A percentile compares a stretch with the other conserved stretches of the same genome.
These are phyloP conservation scores for Drymodes brunneopygia DNA, from an alignment of 2,113 vertebrate species.

Conservation along the genomic window DNA sequence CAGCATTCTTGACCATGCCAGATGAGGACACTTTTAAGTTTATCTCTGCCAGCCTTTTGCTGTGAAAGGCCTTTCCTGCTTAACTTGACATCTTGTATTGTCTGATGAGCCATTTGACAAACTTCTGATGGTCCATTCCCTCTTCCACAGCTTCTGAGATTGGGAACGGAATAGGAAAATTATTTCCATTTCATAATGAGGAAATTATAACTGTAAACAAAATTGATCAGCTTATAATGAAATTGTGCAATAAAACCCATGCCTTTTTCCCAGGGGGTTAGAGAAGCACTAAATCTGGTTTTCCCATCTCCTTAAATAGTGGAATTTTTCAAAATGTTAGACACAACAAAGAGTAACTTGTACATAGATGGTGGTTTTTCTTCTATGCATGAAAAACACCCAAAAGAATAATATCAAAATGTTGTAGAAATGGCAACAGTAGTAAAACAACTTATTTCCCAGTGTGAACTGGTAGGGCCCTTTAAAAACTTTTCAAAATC, in stretches of 20 bases:
- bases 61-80: neutral
- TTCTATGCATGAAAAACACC: rapidly evolving
- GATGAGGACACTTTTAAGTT: neutral
- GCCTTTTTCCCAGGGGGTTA: neutral
- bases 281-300: neutral
- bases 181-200: neutral
- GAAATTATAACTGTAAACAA: neutral
- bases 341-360: neutral
- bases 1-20: neutral
- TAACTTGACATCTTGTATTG: neutral
- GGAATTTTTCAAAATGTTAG: neutral
- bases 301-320: neutral
- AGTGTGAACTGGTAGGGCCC: neutral
- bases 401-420: neutral
- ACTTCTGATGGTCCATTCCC: neutral
- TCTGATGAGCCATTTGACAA: neutral
- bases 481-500: neutral
- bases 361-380: neutral
- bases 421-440: neutral
- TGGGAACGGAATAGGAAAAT: neutral
- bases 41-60: neutral
- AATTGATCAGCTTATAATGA: neutral
- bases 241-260: neutral
- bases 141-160: neutral
- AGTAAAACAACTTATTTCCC: neutral